These are phyloP conservation scores for Phycodurus eques DNA, from an alignment of 2,113 vertebrate genomes.

Conservation along the genomic window DNA sequence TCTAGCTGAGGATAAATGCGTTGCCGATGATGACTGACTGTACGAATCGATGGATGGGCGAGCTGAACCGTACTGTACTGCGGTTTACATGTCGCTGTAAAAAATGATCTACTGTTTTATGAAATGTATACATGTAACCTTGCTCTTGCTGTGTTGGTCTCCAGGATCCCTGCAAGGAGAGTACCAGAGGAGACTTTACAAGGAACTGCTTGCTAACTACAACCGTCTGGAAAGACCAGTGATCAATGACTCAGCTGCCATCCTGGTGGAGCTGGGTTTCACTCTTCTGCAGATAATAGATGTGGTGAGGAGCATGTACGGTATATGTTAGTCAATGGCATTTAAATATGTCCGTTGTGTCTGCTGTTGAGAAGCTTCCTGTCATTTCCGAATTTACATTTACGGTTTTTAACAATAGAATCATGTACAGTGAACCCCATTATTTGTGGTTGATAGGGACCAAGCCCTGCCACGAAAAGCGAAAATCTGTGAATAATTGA, in stretches of 20 bases:
- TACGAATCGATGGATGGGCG: not conserved
- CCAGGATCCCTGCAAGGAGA: slow-evolving; percentile 80
- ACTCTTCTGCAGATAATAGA: slow-evolving; percentile 86
- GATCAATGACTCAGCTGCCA: slow-evolving; percentile 79
- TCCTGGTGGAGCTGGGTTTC: slow-evolving; percentile 81
- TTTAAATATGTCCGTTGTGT: not conserved
- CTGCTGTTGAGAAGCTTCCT: too few species aligned
- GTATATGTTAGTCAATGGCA: not conserved
- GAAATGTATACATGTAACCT: not conserved
- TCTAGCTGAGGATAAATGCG: not conserved
- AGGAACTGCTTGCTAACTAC: slow-evolving; percentile 82
- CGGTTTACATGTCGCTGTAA: not conserved
- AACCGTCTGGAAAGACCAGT: slow-evolving; percentile 82
- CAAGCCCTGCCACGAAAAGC: too few species aligned
- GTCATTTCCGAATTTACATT: too few species aligned
- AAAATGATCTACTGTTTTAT: not conserved
- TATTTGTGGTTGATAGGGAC: too few species aligned
- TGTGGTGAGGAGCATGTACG: slow-evolving; percentile 69
- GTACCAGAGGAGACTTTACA: slow-evolving; percentile 81
- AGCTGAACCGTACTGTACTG: not conserved
- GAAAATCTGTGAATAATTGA: too few species aligned
- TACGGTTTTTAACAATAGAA: too few species aligned
- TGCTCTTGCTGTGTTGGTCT: not conserved
- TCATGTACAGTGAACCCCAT: too few species aligned
- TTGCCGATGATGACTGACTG: not conserved